Evolutionary conservation across 2,888 invertebrate genomes (phyloP).

Genomic region (Cyclophora punctaria): DNA sequence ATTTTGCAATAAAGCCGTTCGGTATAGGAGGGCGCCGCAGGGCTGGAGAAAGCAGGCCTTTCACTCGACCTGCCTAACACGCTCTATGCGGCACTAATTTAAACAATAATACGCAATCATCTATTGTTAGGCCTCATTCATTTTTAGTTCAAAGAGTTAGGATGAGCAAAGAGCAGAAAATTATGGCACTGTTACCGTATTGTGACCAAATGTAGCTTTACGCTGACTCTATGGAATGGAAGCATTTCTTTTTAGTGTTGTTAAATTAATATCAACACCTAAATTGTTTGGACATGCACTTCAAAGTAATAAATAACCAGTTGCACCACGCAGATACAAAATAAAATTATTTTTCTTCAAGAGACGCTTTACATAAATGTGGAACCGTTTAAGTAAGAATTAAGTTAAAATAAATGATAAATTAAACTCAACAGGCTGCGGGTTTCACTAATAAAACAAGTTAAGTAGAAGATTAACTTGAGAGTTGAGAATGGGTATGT

Average conservation of each 20-base stretch:
- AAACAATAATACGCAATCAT: slow-evolving; percentile 55
- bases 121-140: slow-evolving; percentile 32
- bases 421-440: slow-evolving; percentile 25
- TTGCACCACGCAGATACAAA: no score
- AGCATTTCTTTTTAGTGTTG: no score
- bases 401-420: not conserved
- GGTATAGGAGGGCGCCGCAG: slow-evolving; percentile 59
- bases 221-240: no score
- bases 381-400: not conserved
- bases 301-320: no score
- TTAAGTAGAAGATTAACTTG: slow-evolving; percentile 41
- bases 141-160: slow-evolving; percentile 20
- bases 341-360: no score
- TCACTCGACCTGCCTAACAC: slow-evolving; percentile 53
- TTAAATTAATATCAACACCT: no score
- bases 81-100: slow-evolving; percentile 44
- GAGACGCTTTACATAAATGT: no score
- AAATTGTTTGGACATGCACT: no score
- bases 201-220: no score
- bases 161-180: slow-evolving; percentile 19
- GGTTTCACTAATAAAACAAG: slow-evolving; percentile 33
- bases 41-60: slow-evolving; percentile 71
- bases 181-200: slow-evolving; percentile 6
- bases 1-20: slow-evolving; percentile 60
- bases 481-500: slow-evolving; percentile 33